A percentile compares a stretch with the other conserved stretches of the same genome.
phyloP scores from a whole-genome alignment of 2,113 vertebrate species.

The Lates calcarifer region DNA sequence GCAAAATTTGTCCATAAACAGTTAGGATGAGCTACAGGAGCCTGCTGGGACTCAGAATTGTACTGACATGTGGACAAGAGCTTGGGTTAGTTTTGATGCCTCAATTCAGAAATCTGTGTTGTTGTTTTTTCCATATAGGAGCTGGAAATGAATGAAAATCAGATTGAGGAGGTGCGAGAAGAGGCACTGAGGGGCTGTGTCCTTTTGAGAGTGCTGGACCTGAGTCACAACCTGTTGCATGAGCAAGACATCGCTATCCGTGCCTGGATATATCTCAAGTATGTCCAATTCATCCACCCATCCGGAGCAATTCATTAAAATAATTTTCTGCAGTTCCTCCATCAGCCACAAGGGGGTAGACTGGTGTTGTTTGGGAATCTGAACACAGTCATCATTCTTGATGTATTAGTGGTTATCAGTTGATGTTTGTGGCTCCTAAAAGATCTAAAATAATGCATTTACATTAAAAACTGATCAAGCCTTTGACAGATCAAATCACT shows the following conservation, averaged over 20 bases:
- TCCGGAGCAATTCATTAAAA: not conserved
- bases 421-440: not conserved
- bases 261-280: slow-evolving; percentile 82
- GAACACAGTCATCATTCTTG: not conserved
- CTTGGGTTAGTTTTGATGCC: not conserved
- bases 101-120: not conserved
- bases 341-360: slow-evolving; percentile 72
- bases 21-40: slow-evolving; percentile 1
- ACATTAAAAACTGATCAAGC: accelerated
- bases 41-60: not conserved
- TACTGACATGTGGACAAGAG: not conserved
- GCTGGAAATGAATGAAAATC: slow-evolving; percentile 80
- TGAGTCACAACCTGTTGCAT: slow-evolving; percentile 85
- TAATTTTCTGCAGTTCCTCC: slow-evolving; percentile 22
- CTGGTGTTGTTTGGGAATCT: not conserved
- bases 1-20: not conserved
- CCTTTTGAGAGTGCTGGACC: slow-evolving; percentile 79
- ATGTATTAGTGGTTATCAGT: not conserved
- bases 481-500: not conserved
- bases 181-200: slow-evolving; percentile 72
- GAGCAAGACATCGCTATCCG: slow-evolving; percentile 75
- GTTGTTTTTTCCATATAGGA: slow-evolving; percentile 68
- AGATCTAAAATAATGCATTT: not conserved
- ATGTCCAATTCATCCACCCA: slow-evolving; percentile 51
- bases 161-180: slow-evolving; percentile 79